These are phyloP conservation scores for Magallana gigas DNA, from an alignment of 1,140 invertebrate genomes.

Conservation along the genomic window DNA sequence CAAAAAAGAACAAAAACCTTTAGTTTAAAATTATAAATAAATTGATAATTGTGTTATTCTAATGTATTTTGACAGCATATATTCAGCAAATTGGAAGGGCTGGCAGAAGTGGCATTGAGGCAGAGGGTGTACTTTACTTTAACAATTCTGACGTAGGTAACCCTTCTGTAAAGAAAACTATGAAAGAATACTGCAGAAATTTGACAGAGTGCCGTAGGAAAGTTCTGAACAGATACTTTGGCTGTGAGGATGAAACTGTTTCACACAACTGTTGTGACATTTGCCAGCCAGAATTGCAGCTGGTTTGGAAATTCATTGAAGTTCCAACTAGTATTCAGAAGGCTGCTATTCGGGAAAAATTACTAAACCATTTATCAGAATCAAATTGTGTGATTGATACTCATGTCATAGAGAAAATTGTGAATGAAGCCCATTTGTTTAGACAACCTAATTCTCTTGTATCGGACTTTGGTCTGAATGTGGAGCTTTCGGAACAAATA, in stretches of 20 bases:
- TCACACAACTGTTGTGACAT: not conserved
- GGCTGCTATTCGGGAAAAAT: not conserved
- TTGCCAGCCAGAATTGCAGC: not conserved
- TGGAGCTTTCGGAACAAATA: not conserved
- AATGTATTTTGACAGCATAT: not conserved
- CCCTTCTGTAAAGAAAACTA: not conserved
- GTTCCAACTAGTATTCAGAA: not conserved
- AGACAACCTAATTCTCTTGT: not conserved
- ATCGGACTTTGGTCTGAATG: not conserved
- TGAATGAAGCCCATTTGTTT: not conserved
- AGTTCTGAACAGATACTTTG: slow-evolving; percentile 12
- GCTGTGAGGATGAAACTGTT: not conserved
- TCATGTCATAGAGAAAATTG: not conserved
- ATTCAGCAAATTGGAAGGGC: slow-evolving; percentile 37
- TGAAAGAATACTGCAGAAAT: not conserved
- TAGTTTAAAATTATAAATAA: no score
- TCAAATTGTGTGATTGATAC: not conserved
- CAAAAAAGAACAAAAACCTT: no score
- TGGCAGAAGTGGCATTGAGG: not conserved
- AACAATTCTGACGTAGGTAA: slow-evolving; percentile 12
- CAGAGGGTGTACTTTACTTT: not conserved
- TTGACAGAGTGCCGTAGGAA: not conserved
- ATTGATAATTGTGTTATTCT: no score
- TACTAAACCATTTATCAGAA: not conserved
- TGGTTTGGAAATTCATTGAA: not conserved